Conservation (phyloP, 2,888 invertebrate genomes). For the Ichneumon xanthorius region DNA sequence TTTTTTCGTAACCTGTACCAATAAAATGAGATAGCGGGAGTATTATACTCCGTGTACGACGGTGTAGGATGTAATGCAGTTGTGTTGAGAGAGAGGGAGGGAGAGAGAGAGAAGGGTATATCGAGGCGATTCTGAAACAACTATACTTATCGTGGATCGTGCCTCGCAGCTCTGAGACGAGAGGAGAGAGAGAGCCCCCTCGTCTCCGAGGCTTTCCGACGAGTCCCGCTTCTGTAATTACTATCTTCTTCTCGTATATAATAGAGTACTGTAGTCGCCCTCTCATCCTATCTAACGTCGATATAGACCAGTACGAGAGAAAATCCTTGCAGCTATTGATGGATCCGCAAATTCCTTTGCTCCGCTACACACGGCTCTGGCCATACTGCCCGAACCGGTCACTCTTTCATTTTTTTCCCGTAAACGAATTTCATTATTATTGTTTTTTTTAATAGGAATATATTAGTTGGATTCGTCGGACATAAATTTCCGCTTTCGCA, state of each 20-base stretch:
- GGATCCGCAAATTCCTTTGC: constrained; percentile 46
- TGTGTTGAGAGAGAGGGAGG: constrained; percentile 30
- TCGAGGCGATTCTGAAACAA: constrained; percentile 83
- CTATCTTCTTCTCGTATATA: constrained; percentile 80
- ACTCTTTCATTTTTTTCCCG: background rate
- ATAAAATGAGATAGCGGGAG: constrained; percentile 83
- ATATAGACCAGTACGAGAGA: constrained; percentile 72
- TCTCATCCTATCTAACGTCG: constrained; percentile 45
- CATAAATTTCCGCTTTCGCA: background rate
- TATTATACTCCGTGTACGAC: constrained; percentile 54
- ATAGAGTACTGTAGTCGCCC: constrained; percentile 55
- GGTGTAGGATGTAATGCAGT: constrained; percentile 46
- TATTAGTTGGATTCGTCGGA: background rate
- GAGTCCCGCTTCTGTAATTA: constrained; percentile 84
- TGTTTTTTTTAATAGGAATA: background rate
- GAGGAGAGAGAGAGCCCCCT: constrained; percentile 43
- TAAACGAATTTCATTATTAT: background rate
- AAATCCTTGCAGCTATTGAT: constrained; percentile 61
- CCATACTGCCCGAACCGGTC: background rate
- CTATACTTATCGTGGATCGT: constrained; percentile 84
- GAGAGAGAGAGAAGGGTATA: constrained; percentile 74
- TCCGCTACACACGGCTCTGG: constrained; percentile 19
- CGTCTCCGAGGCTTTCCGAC: constrained; percentile 59
- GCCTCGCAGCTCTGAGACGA: constrained; percentile 82
- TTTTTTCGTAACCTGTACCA: constrained; percentile 82